A percentile compares a stretch with the other conserved stretches of the same genome.
Conservation (phyloP, 2,113 vertebrate genomes). For the Malurus melanocephalus region DNA sequence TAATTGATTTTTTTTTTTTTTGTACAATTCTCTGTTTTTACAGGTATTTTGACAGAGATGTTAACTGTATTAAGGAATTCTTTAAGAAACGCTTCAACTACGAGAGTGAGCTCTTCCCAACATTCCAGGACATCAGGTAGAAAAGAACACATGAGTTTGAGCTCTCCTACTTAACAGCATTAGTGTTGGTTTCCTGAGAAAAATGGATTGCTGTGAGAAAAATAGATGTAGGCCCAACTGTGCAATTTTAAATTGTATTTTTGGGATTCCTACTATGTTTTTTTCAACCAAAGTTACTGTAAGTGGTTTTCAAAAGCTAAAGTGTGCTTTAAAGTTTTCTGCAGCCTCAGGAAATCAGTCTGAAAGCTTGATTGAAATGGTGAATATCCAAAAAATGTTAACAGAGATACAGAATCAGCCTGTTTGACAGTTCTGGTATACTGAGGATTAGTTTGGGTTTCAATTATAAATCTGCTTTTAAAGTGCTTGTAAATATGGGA, state of each 20-base stretch:
- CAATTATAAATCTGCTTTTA: neutral
- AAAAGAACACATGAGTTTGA: neutral
- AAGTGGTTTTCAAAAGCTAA: neutral
- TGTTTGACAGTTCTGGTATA: neutral
- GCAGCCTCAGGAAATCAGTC: neutral
- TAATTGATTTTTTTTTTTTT: neutral
- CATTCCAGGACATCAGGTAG: conserved; percentile 89
- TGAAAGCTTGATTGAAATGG: neutral
- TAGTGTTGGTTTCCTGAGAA: neutral
- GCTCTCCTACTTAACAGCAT: neutral
- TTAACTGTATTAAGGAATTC: conserved; percentile 91
- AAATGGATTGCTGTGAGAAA: neutral
- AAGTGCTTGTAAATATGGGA: neutral
- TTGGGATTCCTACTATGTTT: neutral
- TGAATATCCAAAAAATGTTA: neutral
- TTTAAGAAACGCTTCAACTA: conserved; percentile 88
- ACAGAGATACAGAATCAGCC: neutral
- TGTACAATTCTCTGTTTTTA: neutral
- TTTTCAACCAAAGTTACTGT: neutral
- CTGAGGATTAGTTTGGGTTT: neutral
- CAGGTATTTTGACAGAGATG: conserved; percentile 97
- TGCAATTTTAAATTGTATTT: neutral
- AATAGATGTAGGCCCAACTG: neutral
- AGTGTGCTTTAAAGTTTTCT: neutral
- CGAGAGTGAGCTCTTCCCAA: conserved; percentile 92